Base-by-base conservation (phyloP, 2,113 vertebrate species). In the Thomomys bottae region DNA sequence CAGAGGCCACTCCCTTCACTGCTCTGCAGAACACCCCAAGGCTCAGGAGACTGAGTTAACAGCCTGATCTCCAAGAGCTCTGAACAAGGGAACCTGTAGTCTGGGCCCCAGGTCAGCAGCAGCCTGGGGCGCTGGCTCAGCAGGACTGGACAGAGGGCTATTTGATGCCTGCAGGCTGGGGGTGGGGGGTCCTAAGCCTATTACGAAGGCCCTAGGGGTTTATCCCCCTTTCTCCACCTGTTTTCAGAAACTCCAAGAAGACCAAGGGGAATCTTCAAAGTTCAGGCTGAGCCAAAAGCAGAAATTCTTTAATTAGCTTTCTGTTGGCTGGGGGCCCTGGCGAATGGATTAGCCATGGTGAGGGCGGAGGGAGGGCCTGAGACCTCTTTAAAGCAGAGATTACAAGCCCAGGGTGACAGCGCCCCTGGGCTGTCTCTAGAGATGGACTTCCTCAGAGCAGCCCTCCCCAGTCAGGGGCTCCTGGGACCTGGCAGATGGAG, bases 291-390 rank as follows among this genome's bases (percentile, higher is more conserved):
- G 95, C 95, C 91, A 67, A 92, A 89, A 95, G 92, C 94, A 94
- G 94, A 81, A 89, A 92, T 92, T 93, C 95, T 94, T 94, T 96
- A 94, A 97, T 96, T 94, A 96, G 96, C 94, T 96, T 96, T 89
- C 95, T 95, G 85, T 88, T 94, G 95, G 95, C 93, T 42, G 6
- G 0, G 38, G 82, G 91, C 94, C 94, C 85, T 93, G 87, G 70
- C 40, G 1, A 91, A 94, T 86, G 94, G 93, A 94, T 95, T 85
- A 90, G 89, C 72, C 28, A 28, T 59, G 84, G 94, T 34, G 81
- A 45, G 66, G 86, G 86, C 45, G 45, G 70, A 45, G 84, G 83
- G 57, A 63, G 66, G 78, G 78, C 40, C 6, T 1, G 73, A 81
- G 72, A 70, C 68, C 95, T 82, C 82, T 91, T 75, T 73, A 84